Conservation (phyloP, 2,888 invertebrate genomes). For the Troides oblongomaculatus region DNA sequence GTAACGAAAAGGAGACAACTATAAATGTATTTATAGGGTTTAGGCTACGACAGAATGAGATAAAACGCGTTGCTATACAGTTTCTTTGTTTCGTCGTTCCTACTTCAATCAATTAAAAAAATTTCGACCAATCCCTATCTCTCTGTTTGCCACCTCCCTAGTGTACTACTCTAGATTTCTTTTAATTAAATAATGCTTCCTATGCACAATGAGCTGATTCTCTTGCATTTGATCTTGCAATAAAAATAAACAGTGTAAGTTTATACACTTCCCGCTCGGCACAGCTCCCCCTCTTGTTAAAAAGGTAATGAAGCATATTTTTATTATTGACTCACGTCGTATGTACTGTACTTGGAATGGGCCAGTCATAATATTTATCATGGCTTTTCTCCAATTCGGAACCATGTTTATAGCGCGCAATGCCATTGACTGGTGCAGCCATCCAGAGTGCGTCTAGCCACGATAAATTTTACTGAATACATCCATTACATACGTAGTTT, state of each 20-base stretch:
- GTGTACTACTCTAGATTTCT: too few relatives aligned
- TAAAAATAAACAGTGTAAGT: not conserved
- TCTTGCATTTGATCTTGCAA: not conserved
- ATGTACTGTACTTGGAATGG: not conserved
- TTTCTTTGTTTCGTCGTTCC: too few relatives aligned
- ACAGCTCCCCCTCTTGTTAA: not conserved
- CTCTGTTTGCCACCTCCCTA: too few relatives aligned
- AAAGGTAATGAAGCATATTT: not conserved
- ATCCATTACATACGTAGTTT: constrained; percentile 11
- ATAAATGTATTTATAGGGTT: too few relatives aligned
- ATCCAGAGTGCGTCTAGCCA: constrained; percentile 17
- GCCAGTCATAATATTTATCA: constrained; percentile 13
- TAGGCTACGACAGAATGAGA: too few relatives aligned
- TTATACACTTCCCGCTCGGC: not conserved
- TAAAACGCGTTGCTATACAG: too few relatives aligned
- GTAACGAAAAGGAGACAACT: too few relatives aligned
- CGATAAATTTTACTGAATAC: constrained; percentile 16
- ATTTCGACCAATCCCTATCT: too few relatives aligned
- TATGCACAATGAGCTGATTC: too few relatives aligned
- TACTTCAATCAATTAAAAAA: too few relatives aligned
- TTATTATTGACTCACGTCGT: not conserved
- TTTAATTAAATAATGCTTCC: too few relatives aligned
- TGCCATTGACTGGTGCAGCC: constrained; percentile 11
- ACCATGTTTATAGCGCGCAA: constrained; percentile 14
- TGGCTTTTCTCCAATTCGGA: not conserved